phyloP scores from a whole-genome alignment of 1,140 invertebrate species.

The Tetranychus cinnabarinus region DNA sequence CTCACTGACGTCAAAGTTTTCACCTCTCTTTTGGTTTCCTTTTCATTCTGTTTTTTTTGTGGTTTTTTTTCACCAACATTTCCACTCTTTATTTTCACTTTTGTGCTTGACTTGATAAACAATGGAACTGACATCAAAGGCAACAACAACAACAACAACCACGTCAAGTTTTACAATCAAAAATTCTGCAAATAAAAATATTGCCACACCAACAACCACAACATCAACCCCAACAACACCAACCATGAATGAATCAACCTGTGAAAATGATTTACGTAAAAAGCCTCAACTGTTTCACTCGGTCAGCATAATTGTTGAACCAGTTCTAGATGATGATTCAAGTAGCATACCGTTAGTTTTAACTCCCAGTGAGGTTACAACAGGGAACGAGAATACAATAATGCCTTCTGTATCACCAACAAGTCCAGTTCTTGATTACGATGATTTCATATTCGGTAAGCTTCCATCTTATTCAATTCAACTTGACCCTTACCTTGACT shows the following conservation, averaged over 20 bases:
- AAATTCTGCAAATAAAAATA: not conserved
- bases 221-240: not conserved
- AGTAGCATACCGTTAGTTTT: not conserved
- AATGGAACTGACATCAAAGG: not conserved
- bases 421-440: not conserved
- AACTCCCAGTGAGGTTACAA: not conserved
- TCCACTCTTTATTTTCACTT: not conserved
- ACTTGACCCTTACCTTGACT: too few relatives aligned
- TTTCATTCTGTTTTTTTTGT: too few relatives aligned
- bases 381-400: not conserved
- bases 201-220: not conserved
- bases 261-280: not conserved
- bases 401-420: not conserved
- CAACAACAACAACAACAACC: not conserved
- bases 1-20: too few relatives aligned
- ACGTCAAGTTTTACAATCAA: not conserved
- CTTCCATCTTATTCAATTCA: not conserved
- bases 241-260: not conserved
- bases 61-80: too few relatives aligned
- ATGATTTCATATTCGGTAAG: not conserved
- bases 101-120: not conserved
- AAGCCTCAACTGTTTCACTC: slow-evolving; percentile 4
- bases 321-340: slow-evolving; percentile 1
- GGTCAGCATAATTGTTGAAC: slow-evolving; percentile 10
- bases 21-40: too few relatives aligned